Base-by-base conservation (phyloP, 2,113 vertebrate genomes). In the Ploceus nigricollis region DNA sequence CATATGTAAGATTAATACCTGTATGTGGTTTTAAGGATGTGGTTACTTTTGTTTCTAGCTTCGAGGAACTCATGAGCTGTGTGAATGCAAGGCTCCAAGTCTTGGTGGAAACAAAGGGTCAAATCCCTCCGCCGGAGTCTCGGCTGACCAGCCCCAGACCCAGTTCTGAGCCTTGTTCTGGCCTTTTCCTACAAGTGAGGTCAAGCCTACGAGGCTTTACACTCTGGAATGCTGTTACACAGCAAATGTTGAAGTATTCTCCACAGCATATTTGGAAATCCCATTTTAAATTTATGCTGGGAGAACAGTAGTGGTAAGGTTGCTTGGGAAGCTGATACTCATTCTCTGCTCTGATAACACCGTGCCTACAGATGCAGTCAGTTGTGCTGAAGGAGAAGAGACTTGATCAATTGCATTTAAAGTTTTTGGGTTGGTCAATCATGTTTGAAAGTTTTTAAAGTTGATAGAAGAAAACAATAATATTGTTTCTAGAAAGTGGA, bases 111-210 rank as follows among this genome's bases (percentile, higher is more conserved):
- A 35, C 16, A 75, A 75, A 94, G 25, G 6, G 37, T 31, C 70
- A 78, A 69, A 86, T 12, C 6, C 0, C 40, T 44, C n/a, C 15
- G 27, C 64, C 35, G 10, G 60, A 54, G 30, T 37, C 82, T n/a
- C 0, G 0, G 22, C 3, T 69, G 71, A 31, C 30, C 48, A 23
- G 8, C 8, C 60, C 14, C 48, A 64, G 48, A 12, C 5, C 28
- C 47, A 24, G 56, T 42, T 75, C 56, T 66, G 40, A 75, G 77
- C 31, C 63, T 54, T 60, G 40, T 40, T 42, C 39, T 53, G 47
- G 44, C 28, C 71, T 63, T 83, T 79, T 18, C 20, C 39, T 35
- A 60, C 81, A 31, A 30, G 24, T 9, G 25, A 64, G 13, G 16
- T 77, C 63, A n/a, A 72, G 22, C 18, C 19, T 21, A 18, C 11